Evolutionary conservation across 2,888 invertebrate genomes (phyloP).

Genomic region (Drosophila stalkeri): DNA sequence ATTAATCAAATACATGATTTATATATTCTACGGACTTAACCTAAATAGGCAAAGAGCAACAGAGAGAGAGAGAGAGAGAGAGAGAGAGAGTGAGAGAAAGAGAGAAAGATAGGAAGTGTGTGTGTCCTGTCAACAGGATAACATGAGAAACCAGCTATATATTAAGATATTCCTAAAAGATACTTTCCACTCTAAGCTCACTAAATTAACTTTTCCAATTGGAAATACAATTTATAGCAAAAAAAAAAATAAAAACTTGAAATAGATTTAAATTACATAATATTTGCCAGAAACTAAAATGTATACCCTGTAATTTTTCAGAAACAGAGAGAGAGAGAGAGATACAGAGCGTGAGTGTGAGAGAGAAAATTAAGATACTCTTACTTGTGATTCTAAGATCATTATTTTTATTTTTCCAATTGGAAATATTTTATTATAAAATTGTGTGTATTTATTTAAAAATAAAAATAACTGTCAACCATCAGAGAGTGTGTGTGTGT

Average conservation of each 20-base stretch:
- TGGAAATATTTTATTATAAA: no score
- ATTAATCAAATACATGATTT: conserved; percentile 78
- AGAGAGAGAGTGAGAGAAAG: neutral
- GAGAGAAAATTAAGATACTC: no score
- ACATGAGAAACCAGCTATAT: neutral
- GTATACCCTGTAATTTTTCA: neutral
- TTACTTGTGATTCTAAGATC: no score
- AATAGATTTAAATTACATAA: no score
- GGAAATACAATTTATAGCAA: neutral
- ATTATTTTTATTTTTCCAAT: no score
- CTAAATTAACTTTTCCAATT: neutral
- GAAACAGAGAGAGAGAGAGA: no score
- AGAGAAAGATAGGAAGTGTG: neutral
- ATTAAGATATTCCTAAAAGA: conserved; percentile 1
- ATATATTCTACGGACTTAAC: conserved; percentile 59
- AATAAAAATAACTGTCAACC: no score
- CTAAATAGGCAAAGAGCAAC: conserved; percentile 45
- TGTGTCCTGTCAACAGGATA: conserved; percentile 5
- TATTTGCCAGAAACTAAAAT: no score
- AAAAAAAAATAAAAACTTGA: no score
- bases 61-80: neutral
- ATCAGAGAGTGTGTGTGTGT: no score
- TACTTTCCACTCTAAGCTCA: neutral
- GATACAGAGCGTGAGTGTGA: no score
- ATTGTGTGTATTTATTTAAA: no score